Evolutionary conservation across 2,888 invertebrate genomes (phyloP).

Genomic region (Cryptus viduatorius): DNA sequence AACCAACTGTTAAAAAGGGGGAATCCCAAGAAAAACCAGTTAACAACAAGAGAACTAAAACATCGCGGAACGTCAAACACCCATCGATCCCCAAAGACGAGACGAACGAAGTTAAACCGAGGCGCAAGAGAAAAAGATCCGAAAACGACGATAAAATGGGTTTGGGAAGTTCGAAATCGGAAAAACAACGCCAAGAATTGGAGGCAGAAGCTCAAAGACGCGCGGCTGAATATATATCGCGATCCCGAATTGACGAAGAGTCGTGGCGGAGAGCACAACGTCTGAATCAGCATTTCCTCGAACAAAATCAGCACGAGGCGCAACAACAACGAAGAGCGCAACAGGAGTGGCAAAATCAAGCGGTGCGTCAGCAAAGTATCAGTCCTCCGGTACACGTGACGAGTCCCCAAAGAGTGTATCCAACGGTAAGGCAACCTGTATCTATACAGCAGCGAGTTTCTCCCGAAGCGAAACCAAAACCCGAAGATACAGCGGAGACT

Average conservation of each 20-base stretch:
- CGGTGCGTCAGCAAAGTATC: background rate
- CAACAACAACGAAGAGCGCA: background rate
- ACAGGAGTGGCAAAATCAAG: constrained; percentile 10
- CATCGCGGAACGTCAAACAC: background rate
- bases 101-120: background rate
- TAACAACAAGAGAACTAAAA: background rate
- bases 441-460: background rate
- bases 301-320: background rate
- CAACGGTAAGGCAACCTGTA: background rate
- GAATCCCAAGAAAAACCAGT: constrained; percentile 10
- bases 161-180: constrained; percentile 2
- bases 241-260: background rate
- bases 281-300: background rate
- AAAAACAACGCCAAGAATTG: background rate
- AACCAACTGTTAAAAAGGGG: background rate
- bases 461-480: background rate
- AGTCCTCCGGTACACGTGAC: background rate
- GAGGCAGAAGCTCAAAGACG: background rate
- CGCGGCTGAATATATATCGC: background rate
- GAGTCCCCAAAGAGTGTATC: background rate
- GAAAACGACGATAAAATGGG: constrained; percentile 35
- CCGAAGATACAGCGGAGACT: background rate
- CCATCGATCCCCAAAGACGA: background rate
- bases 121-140: constrained; percentile 39
- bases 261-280: background rate